A percentile compares a stretch with the other conserved stretches of the same genome.
Conservation (phyloP, 2,797 vertebrate genomes). For the Syncerus caffer region DNA sequence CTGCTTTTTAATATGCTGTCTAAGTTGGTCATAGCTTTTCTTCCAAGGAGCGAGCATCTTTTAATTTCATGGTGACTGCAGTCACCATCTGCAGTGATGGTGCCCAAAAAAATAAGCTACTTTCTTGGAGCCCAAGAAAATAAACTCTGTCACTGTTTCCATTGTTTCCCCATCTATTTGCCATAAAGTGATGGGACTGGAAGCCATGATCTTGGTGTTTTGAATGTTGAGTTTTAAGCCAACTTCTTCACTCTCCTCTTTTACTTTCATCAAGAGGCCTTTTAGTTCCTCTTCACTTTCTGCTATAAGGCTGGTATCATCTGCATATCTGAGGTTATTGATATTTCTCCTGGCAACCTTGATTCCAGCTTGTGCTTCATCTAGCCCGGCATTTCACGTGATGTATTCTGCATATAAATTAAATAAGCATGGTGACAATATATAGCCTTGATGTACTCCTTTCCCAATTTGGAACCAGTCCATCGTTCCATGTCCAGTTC, state of each 20-base stretch:
- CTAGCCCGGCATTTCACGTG: rapidly evolving
- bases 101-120: not conserved
- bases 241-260: not conserved
- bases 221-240: not conserved
- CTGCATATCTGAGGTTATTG: not conserved
- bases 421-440: not conserved
- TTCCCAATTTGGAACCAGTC: not conserved
- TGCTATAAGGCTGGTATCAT: not conserved
- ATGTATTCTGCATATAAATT: not conserved
- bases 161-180: not conserved
- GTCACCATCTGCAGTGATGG: not conserved
- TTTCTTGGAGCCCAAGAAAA: not conserved
- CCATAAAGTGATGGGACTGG: not conserved
- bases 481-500: not conserved
- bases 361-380: not conserved
- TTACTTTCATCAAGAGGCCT: not conserved
- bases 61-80: not conserved
- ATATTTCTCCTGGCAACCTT: not conserved
- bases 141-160: not conserved
- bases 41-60: not conserved
- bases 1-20: not conserved
- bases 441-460: not conserved
- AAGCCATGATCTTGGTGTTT: not conserved
- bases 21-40: not conserved
- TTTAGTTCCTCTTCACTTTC: not conserved